Evolutionary conservation across 1,140 invertebrate species (phyloP).

Genomic region (Drosophila cardini): DNA sequence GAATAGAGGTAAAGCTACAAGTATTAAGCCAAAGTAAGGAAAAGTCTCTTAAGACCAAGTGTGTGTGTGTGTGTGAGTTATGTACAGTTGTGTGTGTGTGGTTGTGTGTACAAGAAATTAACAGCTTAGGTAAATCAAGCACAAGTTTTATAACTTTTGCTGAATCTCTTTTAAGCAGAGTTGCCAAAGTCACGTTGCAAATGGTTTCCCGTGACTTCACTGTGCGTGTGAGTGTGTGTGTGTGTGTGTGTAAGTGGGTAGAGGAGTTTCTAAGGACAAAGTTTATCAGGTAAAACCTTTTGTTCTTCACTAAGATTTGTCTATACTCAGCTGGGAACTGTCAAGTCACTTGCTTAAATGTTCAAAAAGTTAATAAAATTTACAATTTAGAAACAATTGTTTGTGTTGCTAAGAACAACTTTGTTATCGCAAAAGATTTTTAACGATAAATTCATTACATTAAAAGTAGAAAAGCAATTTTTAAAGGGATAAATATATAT

Average conservation of each 20-base stretch:
- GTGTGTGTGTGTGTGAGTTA: slow-evolving; percentile 1
- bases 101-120: slow-evolving; percentile 29
- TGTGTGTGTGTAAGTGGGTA: slow-evolving; percentile 34
- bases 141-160: slow-evolving; percentile 44
- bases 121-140: slow-evolving; percentile 51
- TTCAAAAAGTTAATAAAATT: neutral
- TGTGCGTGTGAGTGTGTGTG: slow-evolving; percentile 21
- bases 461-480: no score
- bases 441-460: no score
- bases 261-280: slow-evolving; percentile 7
- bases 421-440: no score
- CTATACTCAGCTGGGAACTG: neutral
- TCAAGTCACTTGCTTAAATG: neutral
- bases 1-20: slow-evolving; percentile 26
- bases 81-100: slow-evolving; percentile 21
- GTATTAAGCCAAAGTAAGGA: slow-evolving; percentile 35
- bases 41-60: slow-evolving; percentile 27
- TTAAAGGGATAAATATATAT: no score
- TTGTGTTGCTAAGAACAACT: no score
- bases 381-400: no score
- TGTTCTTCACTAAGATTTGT: slow-evolving; percentile 14
- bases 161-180: slow-evolving; percentile 24
- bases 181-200: slow-evolving; percentile 51
- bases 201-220: slow-evolving; percentile 40
- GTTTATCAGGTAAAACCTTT: slow-evolving; percentile 11